Evolutionary conservation across 2,888 invertebrate genomes (phyloP).

Genomic region (Acanthococcus lagerstroemiae): DNA sequence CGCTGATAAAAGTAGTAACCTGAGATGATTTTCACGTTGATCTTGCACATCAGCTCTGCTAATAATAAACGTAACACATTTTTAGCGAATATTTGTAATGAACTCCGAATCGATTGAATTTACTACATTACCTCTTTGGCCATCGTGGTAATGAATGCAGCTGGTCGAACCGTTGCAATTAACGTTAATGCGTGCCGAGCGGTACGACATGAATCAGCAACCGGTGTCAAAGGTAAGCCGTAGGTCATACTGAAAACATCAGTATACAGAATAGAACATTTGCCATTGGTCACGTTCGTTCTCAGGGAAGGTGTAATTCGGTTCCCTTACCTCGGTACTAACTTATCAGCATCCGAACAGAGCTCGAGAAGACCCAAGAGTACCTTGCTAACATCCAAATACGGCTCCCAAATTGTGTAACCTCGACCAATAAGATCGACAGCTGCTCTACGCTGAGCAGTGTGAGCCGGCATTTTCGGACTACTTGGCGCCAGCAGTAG

Average conservation of each 20-base stretch:
- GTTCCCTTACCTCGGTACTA: slow-evolving; percentile 68
- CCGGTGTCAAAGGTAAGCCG: slow-evolving; percentile 85
- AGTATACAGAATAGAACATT: too few relatives aligned
- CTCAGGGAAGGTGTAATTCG: too few relatives aligned
- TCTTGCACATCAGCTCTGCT: background rate
- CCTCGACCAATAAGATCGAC: slow-evolving; percentile 95
- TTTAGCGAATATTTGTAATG: background rate
- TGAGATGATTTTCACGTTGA: background rate
- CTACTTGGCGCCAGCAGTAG: slow-evolving; percentile 78
- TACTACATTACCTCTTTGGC: slow-evolving; percentile 56
- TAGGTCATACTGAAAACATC: slow-evolving; percentile 64
- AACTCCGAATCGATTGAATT: background rate
- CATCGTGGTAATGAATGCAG: slow-evolving; percentile 96
- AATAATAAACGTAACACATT: background rate
- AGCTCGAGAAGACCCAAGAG: slow-evolving; percentile 79
- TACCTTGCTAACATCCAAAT: slow-evolving; percentile 84
- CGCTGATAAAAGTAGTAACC: background rate
- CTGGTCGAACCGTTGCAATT: slow-evolving; percentile 92
- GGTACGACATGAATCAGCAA: slow-evolving; percentile 93
- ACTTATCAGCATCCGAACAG: slow-evolving; percentile 80
- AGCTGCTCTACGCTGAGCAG: slow-evolving; percentile 87
- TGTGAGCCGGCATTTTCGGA: slow-evolving; percentile 75
- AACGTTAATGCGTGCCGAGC: slow-evolving; percentile 92
- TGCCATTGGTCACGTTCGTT: too few relatives aligned
- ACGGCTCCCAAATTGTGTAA: slow-evolving; percentile 98